Evolutionary conservation across 2,888 invertebrate genomes (phyloP).

Genomic region (Neocrepidodera transversa): DNA sequence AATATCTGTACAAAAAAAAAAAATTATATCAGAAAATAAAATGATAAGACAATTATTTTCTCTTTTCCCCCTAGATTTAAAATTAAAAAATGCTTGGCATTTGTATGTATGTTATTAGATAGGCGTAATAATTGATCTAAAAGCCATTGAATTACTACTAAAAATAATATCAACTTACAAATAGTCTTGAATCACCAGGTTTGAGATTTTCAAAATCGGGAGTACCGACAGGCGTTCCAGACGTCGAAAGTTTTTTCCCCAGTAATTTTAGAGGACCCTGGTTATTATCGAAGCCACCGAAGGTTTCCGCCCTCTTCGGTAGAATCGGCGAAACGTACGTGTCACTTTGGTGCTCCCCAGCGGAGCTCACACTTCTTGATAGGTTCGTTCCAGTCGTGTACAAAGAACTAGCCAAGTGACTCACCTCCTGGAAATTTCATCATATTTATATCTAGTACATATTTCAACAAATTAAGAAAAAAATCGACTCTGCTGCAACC

Average conservation of each 20-base stretch:
- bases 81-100: too few relatives aligned
- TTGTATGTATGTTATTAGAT: too few relatives aligned
- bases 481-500: too few relatives aligned
- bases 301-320: slow-evolving; percentile 94
- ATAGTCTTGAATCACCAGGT: slow-evolving; percentile 58
- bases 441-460: too few relatives aligned
- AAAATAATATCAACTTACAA: too few relatives aligned
- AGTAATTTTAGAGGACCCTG: slow-evolving; percentile 54
- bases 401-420: slow-evolving; percentile 75
- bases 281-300: slow-evolving; percentile 88
- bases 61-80: too few relatives aligned
- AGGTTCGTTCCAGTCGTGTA: slow-evolving; percentile 80
- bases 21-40: too few relatives aligned
- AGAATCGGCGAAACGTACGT: slow-evolving; percentile 85
- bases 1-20: too few relatives aligned
- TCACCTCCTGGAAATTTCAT: slow-evolving; percentile 75
- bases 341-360: slow-evolving; percentile 89
- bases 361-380: slow-evolving; percentile 91
- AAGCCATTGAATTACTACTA: too few relatives aligned
- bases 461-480: too few relatives aligned
- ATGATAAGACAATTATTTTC: too few relatives aligned
- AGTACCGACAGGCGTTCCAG: slow-evolving; percentile 54
- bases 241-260: slow-evolving; percentile 56
- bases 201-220: slow-evolving; percentile 59
- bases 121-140: too few relatives aligned